Percentiles rank a stretch among this genome's conserved stretches.
Evolutionary conservation across 2,113 vertebrate species (phyloP).

Genomic region (Chiloscyllium plagiosum): DNA sequence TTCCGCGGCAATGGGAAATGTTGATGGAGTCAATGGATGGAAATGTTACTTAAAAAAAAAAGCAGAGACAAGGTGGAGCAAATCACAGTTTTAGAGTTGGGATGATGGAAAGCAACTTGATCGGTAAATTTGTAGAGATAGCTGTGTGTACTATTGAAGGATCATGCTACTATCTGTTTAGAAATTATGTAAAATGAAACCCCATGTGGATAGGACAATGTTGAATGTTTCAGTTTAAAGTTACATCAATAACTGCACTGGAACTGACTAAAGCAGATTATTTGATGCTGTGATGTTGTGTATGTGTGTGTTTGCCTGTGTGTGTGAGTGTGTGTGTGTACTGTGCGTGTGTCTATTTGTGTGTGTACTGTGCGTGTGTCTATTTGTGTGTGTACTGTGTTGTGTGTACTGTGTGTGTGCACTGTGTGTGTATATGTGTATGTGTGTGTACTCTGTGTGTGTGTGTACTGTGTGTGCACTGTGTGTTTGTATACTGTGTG

Average conservation of each 20-base stretch:
- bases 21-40: too few species aligned
- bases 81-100: not conserved
- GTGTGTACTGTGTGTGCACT: too few species aligned
- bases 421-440: too few species aligned
- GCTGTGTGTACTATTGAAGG: not conserved
- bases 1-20: too few species aligned
- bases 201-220: not conserved
- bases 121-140: not conserved
- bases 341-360: too few species aligned
- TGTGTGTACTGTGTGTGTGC: too few species aligned
- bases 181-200: not conserved
- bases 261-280: not conserved
- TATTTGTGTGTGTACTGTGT: not conserved
- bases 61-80: not conserved
- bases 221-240: not conserved
- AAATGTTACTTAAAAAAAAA: not conserved
- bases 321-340: too few species aligned
- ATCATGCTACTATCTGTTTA: not conserved
- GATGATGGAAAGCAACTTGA: not conserved
- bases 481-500: too few species aligned
- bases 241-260: not conserved
- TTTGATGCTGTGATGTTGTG: not conserved
- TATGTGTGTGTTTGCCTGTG: too few species aligned
- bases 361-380: too few species aligned
- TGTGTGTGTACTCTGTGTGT: too few species aligned